Evolutionary conservation across 2,113 vertebrate species (phyloP), one percentile per base, ranked within the genome.

Genomic region (Chionis minor): DNA sequence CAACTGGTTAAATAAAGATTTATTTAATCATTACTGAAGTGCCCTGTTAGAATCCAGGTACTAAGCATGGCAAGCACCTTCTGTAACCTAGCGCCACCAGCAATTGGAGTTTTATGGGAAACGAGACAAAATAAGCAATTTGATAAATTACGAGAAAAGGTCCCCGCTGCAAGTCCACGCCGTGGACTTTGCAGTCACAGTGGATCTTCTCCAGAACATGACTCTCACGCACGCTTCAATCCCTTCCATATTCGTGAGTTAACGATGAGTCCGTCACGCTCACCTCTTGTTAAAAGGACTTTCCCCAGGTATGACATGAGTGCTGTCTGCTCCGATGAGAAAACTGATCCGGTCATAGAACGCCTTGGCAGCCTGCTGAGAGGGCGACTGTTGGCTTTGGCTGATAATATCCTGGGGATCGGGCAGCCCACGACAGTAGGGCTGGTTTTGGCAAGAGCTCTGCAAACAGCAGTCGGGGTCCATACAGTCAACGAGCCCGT

Each of bases 381-480:
- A 98, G 2, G 98, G 97, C 0, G 98, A 98, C 87, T 99, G 99
- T 33, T 98, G 98, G 92, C 97, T 98, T 93, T 99, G 99, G 97
- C 98, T 98, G 33, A 99, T 99, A 72, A 98, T 97, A 67, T 99
- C 98, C 45, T 98, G 97, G 88, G 99, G 99, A 97, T 99, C 99
- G 11, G 99, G 99, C 44, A 99, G 98, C 24, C 99, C 99, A 3
- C 98, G 99, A 93, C 99, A 99, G 56, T 98, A 99, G 79, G 98
- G 98, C 95, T 99, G 99, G 96, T 98, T 99, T 97, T 99, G 99
- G 98, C 99, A 99, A 95, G 99, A 98, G 56, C 98, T 98, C 95
- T 99, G 99, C 92, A 98, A 92, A 95, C 99, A 99, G 98, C 99
- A 99, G 95, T 99, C 99, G 24, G 99, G 99, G 93, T 99, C 99